A percentile compares a stretch with the other conserved stretches of the same genome.
phyloP scores from a whole-genome alignment of 2,113 vertebrate genomes.

The Antennarius striatus region DNA sequence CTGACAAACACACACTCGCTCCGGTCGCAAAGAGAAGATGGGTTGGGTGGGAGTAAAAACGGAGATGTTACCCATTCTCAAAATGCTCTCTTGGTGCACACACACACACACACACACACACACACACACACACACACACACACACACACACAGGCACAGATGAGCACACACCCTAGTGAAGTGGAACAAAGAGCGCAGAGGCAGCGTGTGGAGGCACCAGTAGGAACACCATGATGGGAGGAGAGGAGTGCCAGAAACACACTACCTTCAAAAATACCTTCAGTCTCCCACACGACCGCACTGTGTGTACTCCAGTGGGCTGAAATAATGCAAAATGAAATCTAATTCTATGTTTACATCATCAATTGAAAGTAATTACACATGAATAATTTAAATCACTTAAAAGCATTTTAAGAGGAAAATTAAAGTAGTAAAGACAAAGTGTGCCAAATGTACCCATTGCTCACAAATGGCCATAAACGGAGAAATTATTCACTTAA shows the following conservation, averaged over 20 bases:
- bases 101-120: slow-evolving; percentile 8
- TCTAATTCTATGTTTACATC: background rate
- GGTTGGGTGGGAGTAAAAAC: slow-evolving; percentile 41
- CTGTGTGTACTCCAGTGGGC: too few species aligned
- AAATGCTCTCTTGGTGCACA: slow-evolving; percentile 54
- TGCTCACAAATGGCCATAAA: too few species aligned
- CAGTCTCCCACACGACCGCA: too few species aligned
- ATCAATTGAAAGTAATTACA: background rate
- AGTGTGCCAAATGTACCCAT: too few species aligned
- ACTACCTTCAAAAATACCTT: slow-evolving; percentile 26
- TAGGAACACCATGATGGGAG: slow-evolving; percentile 45
- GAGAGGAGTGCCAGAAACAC: slow-evolving; percentile 19
- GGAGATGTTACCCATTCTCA: slow-evolving; percentile 59
- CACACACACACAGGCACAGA: slow-evolving; percentile 6
- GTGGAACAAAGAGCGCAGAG: slow-evolving; percentile 70
- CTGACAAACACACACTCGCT: slow-evolving; percentile 36
- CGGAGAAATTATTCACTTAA: too few species aligned
- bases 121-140: background rate
- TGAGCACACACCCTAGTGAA: slow-evolving; percentile 53
- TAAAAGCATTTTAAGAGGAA: background rate
- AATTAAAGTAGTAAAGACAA: background rate
- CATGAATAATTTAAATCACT: background rate
- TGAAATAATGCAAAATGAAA: too few species aligned
- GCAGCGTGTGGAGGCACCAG: slow-evolving; percentile 59
- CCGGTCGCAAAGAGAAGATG: slow-evolving; percentile 37